These are phyloP conservation scores for Ceuthmochares aereus DNA, from an alignment of 2,113 vertebrate species.

Conservation along the genomic window DNA sequence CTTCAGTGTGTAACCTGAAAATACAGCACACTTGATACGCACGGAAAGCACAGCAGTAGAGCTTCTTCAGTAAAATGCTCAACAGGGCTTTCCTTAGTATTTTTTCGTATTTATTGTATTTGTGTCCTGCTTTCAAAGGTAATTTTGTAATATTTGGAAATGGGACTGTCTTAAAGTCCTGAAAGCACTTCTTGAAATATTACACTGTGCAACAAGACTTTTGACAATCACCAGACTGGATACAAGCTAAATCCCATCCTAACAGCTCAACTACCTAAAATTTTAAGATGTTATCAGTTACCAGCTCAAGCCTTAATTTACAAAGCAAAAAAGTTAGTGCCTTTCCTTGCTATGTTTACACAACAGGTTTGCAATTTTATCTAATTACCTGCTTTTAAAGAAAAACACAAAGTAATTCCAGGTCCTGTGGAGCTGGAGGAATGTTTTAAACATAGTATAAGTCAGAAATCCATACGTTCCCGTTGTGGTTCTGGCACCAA, in stretches of 20 bases:
- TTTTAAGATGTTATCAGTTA: neutral
- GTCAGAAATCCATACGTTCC: neutral
- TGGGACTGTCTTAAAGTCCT: neutral
- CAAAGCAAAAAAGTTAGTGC: neutral
- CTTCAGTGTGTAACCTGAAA: neutral
- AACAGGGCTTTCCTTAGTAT: neutral
- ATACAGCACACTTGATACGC: accelerated
- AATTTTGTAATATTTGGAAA: neutral
- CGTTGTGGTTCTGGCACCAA: neutral
- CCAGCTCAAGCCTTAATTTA: neutral
- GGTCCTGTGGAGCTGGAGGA: neutral
- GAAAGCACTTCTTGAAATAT: neutral
- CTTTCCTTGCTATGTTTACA: neutral
- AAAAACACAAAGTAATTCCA: neutral
- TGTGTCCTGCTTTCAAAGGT: neutral
- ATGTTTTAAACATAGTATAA: neutral
- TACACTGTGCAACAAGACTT: neutral
- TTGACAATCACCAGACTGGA: neutral
- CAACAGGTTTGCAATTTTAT: neutral
- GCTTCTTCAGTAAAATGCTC: neutral
- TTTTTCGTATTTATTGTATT: neutral
- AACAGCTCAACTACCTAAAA: neutral
- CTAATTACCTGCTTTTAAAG: neutral
- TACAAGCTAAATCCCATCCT: neutral
- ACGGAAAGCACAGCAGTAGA: neutral